These are phyloP conservation scores for Diplazon laetatorius DNA, from an alignment of 2,888 invertebrate species.

Conservation along the genomic window DNA sequence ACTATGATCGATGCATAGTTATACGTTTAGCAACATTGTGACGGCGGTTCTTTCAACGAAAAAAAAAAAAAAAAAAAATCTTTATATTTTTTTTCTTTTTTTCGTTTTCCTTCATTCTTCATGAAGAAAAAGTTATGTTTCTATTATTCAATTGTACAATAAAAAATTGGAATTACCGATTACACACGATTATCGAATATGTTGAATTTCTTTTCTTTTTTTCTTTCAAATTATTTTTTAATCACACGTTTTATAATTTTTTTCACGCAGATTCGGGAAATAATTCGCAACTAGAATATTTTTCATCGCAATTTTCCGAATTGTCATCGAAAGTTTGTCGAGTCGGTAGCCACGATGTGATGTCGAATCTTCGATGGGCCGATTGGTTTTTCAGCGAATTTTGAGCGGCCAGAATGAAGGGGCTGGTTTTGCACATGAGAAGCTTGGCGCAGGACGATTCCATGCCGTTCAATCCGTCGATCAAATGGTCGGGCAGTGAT, in stretches of 20 bases:
- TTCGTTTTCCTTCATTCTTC: conserved; percentile 7
- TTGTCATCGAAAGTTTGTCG: conserved; percentile 79
- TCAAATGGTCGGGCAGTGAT: conserved; percentile 86
- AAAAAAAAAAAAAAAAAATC: background rate
- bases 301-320: conserved; percentile 80
- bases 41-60: conserved; percentile 21
- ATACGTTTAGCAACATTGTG: conserved; percentile 22
- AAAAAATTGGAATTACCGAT: conserved; percentile 34
- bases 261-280: conserved; percentile 65
- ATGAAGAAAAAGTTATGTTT: conserved; percentile 9
- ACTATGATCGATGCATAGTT: conserved; percentile 34
- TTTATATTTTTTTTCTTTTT: background rate
- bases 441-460: conserved; percentile 89
- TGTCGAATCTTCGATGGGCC: conserved; percentile 72
- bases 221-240: conserved; percentile 1
- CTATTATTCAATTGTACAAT: conserved; percentile 10
- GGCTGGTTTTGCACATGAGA: conserved; percentile 90
- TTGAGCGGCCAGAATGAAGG: conserved; percentile 91
- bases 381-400: conserved; percentile 84
- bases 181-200: no score
- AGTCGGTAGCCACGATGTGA: conserved; percentile 79
- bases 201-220: no score
- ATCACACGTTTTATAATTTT: background rate
- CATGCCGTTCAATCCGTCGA: conserved; percentile 85
- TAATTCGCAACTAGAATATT: conserved; percentile 78